Conservation (phyloP, 2,797 vertebrate genomes). For the Apogon talboti region DNA sequence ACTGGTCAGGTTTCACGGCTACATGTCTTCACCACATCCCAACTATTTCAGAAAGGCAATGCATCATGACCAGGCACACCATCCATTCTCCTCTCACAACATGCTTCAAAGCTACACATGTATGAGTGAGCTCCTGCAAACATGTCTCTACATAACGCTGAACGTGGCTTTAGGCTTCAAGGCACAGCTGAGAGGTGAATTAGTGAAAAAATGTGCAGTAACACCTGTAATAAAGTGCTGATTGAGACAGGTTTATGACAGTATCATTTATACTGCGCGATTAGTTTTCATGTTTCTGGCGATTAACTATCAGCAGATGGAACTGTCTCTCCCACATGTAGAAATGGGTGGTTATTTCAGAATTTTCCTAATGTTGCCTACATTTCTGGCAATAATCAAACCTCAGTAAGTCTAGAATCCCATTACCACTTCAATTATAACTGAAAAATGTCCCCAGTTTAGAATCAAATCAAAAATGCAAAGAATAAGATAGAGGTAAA, state of each 20-base stretch:
- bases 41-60: constrained; percentile 58
- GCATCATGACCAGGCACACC: constrained; percentile 42
- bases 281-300: no score
- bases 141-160: background rate
- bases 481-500: no score
- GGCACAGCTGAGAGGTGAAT: background rate
- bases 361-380: no score
- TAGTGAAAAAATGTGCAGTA: constrained; percentile 1
- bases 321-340: no score
- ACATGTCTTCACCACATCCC: constrained; percentile 55
- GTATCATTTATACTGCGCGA: no score
- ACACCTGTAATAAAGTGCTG: constrained; percentile 9
- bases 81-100: constrained; percentile 61
- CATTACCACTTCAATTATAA: no score
- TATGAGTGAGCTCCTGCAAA: constrained; percentile 6
- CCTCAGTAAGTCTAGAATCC: no score
- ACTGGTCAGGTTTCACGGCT: constrained; percentile 70
- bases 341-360: no score
- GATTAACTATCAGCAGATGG: no score
- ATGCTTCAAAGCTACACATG: constrained; percentile 49
- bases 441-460: no score
- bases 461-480: no score
- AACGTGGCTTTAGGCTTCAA: constrained; percentile 10
- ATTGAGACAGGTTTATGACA: background rate
- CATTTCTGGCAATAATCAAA: no score